Conservation (phyloP, 2,797 vertebrate species). For the Epinephelus malabaricus region DNA sequence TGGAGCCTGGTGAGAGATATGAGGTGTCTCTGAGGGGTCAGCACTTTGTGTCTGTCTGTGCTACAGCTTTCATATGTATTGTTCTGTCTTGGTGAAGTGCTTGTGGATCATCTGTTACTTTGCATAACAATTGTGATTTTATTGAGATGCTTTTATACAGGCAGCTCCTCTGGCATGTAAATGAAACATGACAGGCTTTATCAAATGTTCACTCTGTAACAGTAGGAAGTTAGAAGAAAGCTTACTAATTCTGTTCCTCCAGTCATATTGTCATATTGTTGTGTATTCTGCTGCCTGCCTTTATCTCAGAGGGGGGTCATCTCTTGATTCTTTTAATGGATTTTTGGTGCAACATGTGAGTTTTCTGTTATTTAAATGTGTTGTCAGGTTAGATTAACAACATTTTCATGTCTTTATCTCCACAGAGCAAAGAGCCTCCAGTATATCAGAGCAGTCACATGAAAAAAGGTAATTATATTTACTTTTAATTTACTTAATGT, state of each 20-base stretch:
- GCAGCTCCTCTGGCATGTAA: slow-evolving; percentile 31
- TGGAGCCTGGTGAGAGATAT: not conserved
- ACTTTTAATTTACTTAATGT: not conserved
- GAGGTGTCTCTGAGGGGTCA: slow-evolving; percentile 18
- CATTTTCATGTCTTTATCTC: slow-evolving; percentile 34
- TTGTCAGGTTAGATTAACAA: not conserved
- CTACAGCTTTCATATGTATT: slow-evolving; percentile 27
- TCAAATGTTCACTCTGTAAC: not conserved
- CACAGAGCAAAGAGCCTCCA: slow-evolving; percentile 76
- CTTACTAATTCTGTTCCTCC: not conserved
- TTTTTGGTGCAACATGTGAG: not conserved
- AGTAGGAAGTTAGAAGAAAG: not conserved
- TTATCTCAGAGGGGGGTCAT: not conserved
- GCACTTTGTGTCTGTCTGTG: slow-evolving; percentile 24
- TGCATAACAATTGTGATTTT: slow-evolving; percentile 11
- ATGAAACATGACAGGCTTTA: slow-evolving; percentile 12
- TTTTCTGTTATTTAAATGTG: not conserved
- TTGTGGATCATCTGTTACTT: slow-evolving; percentile 5
- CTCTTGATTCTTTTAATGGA: not conserved
- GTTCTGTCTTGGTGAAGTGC: not conserved
- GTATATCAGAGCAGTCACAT: slow-evolving; percentile 70
- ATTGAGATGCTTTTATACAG: not conserved
- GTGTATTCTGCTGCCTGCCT: not conserved
- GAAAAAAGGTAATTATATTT: slow-evolving; percentile 79
- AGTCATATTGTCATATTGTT: not conserved